These are phyloP conservation scores for Venturia canescens DNA, from an alignment of 1,140 invertebrate genomes.

Conservation along the genomic window DNA sequence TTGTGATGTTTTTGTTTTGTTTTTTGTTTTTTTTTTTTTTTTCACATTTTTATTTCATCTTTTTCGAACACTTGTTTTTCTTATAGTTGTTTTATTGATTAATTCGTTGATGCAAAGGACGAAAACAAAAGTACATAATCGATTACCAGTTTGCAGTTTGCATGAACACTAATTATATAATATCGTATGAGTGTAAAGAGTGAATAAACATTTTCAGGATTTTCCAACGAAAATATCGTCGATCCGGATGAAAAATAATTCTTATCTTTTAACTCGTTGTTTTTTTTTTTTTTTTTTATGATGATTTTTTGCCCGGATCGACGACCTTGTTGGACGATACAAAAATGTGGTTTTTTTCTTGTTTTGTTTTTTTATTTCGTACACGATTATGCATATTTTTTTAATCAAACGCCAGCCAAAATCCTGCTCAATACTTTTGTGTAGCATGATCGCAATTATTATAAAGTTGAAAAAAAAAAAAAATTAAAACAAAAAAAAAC, in stretches of 20 bases:
- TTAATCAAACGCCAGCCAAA: constrained; percentile 18
- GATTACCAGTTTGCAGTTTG: constrained; percentile 37
- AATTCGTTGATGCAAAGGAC: neutral
- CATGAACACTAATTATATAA: constrained; percentile 42
- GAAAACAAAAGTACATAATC: constrained; percentile 15
- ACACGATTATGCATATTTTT: constrained; percentile 19
- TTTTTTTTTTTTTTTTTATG: neutral
- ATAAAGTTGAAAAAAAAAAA: constrained; percentile 33
- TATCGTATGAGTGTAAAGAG: neutral
- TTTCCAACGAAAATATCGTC: neutral
- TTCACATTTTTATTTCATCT: neutral
- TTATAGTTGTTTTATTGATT: neutral
- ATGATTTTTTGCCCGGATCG: neutral
- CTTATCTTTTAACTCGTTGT: no score
- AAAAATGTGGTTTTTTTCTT: neutral
- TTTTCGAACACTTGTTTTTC: neutral
- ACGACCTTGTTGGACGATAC: neutral
- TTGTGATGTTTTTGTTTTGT: constrained; percentile 34
- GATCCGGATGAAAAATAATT: neutral
- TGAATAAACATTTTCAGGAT: constrained; percentile 1
- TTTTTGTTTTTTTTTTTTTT: neutral
- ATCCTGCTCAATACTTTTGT: constrained; percentile 26
- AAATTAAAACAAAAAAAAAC: constrained; percentile 4
- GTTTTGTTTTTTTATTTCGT: neutral
- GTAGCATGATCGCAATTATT: constrained; percentile 49